Percentiles rank a stretch among this genome's conserved stretches.
phyloP scores from a whole-genome alignment of 2,113 vertebrate genomes.

The Proteles cristata region DNA sequence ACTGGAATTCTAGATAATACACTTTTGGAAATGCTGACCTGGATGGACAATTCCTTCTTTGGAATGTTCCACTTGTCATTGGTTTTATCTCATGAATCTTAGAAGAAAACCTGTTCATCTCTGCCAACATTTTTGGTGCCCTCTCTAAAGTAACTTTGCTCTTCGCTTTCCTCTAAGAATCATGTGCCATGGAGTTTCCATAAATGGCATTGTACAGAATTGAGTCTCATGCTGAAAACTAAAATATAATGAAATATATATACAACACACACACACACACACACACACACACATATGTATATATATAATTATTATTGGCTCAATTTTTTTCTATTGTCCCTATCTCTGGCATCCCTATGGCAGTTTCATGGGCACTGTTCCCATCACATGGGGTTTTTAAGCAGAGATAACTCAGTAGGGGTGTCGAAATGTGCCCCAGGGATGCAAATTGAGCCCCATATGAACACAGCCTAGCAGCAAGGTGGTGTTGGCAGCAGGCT shows the following conservation, averaged over 20 bases:
- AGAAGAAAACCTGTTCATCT: constrained; percentile 33
- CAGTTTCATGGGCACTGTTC: constrained; percentile 21
- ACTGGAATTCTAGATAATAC: not conserved
- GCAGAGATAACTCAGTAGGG: constrained; percentile 37
- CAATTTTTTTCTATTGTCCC: constrained; percentile 20
- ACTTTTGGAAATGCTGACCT: not conserved
- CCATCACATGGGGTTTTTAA: constrained; percentile 41
- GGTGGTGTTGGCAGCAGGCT: not conserved
- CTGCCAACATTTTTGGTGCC: not conserved
- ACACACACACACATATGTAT: no score
- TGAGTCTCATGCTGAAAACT: not conserved
- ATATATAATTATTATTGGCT: not conserved
- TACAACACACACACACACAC: no score
- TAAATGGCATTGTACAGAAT: not conserved
- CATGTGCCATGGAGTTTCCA: not conserved
- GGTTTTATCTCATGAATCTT: constrained; percentile 5
- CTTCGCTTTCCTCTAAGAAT: constrained; percentile 33
- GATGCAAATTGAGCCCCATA: constrained; percentile 54
- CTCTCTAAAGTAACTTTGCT: not conserved
- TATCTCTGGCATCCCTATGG: not conserved
- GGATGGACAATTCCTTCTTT: not conserved
- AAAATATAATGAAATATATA: not conserved
- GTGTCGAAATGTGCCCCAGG: constrained; percentile 49
- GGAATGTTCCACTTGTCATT: not conserved
- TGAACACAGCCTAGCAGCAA: constrained; percentile 56